Conservation (phyloP, 2,797 vertebrate genomes). For the Pampus argenteus region DNA sequence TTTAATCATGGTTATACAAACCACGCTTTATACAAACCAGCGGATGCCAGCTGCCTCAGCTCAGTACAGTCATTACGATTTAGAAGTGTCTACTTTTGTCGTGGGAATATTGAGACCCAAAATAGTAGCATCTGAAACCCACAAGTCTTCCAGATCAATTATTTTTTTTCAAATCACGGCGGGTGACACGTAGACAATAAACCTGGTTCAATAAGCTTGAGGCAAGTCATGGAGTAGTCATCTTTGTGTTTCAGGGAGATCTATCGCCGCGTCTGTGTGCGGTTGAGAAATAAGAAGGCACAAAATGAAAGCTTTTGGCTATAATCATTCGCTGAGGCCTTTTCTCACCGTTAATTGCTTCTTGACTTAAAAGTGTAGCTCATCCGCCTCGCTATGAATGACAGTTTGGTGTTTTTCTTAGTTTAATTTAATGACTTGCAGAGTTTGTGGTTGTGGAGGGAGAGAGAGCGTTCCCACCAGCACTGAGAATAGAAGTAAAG, state of each 20-base stretch:
- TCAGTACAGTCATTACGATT: constrained; percentile 45
- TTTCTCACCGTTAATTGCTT: constrained; percentile 65
- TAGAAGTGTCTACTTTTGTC: constrained; percentile 50
- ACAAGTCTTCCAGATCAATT: constrained; percentile 31
- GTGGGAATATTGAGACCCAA: constrained; percentile 34
- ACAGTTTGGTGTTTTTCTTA: constrained; percentile 49
- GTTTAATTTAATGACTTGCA: constrained; percentile 66
- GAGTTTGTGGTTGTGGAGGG: constrained; percentile 46
- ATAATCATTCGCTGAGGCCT: constrained; percentile 56
- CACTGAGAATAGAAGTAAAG: constrained; percentile 23
- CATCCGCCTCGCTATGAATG: constrained; percentile 48
- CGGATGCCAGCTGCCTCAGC: constrained; percentile 60
- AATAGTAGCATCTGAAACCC: constrained; percentile 44
- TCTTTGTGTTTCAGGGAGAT: constrained; percentile 47
- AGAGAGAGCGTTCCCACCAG: constrained; percentile 30
- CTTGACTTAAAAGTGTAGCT: constrained; percentile 66
- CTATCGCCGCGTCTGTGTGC: constrained; percentile 18
- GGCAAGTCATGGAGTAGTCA: constrained; percentile 26
- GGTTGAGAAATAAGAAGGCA: constrained; percentile 51
- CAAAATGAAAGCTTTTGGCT: constrained; percentile 51
- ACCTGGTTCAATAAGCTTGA: constrained; percentile 28
- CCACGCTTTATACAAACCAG: constrained; percentile 58
- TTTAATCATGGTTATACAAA: constrained; percentile 67
- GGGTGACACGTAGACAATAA: constrained; percentile 33
- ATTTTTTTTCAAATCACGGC: constrained; percentile 34